Evolutionary conservation across 2,113 vertebrate species (phyloP), one percentile per base, ranked within the genome.

Genomic region (Heterotilapia buettikoferi): DNA sequence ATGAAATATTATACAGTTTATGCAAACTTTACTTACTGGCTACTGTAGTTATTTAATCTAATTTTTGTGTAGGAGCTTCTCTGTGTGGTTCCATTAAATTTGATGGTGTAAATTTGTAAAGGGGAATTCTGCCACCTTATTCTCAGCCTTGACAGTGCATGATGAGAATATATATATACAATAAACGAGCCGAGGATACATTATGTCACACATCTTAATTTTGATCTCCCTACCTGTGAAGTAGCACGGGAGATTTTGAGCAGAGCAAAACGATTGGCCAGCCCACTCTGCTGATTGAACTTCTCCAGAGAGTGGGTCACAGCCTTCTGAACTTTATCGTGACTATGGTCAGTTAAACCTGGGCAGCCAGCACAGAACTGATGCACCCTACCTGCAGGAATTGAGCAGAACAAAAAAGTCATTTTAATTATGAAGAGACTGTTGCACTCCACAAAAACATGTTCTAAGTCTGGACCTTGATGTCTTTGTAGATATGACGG

Each of bases 261-360:
- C 73, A 94, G 38, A 66, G 85, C 36, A 6, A 97, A 97, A 14
- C 45, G 89, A 53, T 97, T 96, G 43, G 10, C 1, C 26, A 94
- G 47, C 2, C 45, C 84, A 3, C 86, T 94, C 50, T 97, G 92
- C 1, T 71, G 93, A 86, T 97, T 97, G 87, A 95, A 97, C 71
- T 93, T 95, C 73, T 94, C 85, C 88, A 97, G 86, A 3, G 95
- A 88, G 13, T 66, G n/a, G 5, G 84, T 16, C 29, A 90, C 21
- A 0, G 92, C 33, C 78, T 92, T 92, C 63, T 94, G n/a, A 11
- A 94, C 21, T n/a, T 89, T 1, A 1, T 18, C 33, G 4, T 80
- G 7, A 53, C 93, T 90, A 1, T 6, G 1, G 21, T 4, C 0
- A 0, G 56, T 7, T 2, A 11, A 19, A 9, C 19, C 0, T 0